Base-by-base conservation (phyloP, 2,888 invertebrate genomes). In the Congeria kusceri region DNA sequence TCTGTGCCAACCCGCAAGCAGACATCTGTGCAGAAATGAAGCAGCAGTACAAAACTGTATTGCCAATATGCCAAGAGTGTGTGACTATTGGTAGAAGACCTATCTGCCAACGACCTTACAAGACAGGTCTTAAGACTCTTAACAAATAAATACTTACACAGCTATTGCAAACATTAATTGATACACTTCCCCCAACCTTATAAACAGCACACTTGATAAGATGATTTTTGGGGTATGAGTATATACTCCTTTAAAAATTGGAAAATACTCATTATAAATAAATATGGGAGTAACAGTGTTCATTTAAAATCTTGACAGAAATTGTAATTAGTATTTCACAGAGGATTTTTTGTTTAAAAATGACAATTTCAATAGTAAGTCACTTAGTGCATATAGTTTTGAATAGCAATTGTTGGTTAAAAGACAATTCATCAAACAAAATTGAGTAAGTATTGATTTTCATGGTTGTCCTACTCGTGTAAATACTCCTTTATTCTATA, bases 41-140 rank as follows among this genome's bases (percentile, higher is more conserved):
- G 25, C 29, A 56, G 23, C 32, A 66, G 56, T 66, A 23, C 39
- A 66, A 66, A 20, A 66, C 66, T 56, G 66, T 66, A 23, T 39
- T 66, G 18, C 66, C 66, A 32, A 39, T 66, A 32, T 66, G 56
- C 20, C 13, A 2, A 7, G 39, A 56, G 18, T 66, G 57, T 56
- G 20, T 66, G 25, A 23, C 32, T 32, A 20, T 39, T 4, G 66
- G 66, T 5, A 49, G 23, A 18, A 46, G 4, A 18, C 20, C 44
- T 39, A 44, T 62, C n/a, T 28, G 28, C 20, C 4, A 44, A 18
- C 46, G 46, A 18, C 46, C 46, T 13, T 44, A 44, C 46, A 4
- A 49, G 15, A 49, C 18, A 9, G 49, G 49, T 9, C 49, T 49
- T 9, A 15, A 49, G 4, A 49, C 4, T 4, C 49, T 15, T 49